phyloP scores from a whole-genome alignment of 2,113 vertebrate species.

The Astatoreochromis straeleni region DNA sequence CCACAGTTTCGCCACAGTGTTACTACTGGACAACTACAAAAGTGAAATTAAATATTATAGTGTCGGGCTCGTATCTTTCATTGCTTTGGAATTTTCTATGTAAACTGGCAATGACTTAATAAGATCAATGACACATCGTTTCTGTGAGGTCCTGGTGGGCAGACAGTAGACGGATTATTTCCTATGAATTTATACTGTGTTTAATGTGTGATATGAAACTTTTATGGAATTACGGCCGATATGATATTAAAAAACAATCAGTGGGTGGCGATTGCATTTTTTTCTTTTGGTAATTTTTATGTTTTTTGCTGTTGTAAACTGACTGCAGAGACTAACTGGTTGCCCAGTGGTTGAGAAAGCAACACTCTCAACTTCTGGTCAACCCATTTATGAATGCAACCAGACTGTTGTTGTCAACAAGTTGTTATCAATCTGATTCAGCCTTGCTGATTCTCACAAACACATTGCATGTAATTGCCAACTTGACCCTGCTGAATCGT shows the following conservation, averaged over 20 bases:
- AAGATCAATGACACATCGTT: constrained; percentile 3
- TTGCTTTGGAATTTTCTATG: neutral
- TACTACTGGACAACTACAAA: constrained; percentile 2
- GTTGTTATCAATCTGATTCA: neutral
- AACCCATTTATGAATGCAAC: neutral
- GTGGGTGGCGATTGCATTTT: neutral
- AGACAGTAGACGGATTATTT: neutral
- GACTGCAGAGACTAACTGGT: neutral
- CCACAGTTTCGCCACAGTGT: neutral
- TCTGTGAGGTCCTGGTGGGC: constrained; percentile 15
- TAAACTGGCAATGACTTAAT: constrained; percentile 28
- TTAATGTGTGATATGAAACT: neutral
- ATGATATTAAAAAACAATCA: neutral
- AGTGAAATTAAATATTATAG: constrained; percentile 21
- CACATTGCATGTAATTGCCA: neutral
- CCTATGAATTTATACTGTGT: neutral
- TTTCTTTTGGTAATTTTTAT: neutral
- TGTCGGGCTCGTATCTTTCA: neutral
- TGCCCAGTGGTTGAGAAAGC: neutral
- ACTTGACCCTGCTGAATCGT: neutral
- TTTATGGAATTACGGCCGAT: neutral
- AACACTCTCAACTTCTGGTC: neutral
- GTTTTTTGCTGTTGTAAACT: neutral
- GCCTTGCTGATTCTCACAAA: neutral
- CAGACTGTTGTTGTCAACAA: neutral